Evolutionary conservation across 1,140 invertebrate species (phyloP).

Genomic region (Carposina sasakii): DNA sequence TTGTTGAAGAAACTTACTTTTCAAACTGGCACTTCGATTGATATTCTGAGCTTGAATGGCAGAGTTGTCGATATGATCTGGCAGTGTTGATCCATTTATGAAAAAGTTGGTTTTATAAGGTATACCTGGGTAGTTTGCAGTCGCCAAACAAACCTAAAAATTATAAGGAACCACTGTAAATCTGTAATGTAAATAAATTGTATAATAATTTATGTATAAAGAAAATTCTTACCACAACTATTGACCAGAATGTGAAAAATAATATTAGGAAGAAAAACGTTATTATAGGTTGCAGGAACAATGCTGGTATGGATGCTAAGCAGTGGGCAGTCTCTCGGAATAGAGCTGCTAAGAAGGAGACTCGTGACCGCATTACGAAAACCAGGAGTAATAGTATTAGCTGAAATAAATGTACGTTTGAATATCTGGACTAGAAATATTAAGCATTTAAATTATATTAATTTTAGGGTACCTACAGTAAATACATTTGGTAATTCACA

Average conservation of each 20-base stretch:
- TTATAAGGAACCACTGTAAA: not conserved
- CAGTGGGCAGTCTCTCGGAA: constrained; percentile 92
- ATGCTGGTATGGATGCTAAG: constrained; percentile 85
- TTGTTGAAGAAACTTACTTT: too few species aligned
- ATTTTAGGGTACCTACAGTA: constrained; percentile 78
- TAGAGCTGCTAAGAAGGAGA: constrained; percentile 84
- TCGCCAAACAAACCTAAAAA: constrained; percentile 74
- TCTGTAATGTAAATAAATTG: not conserved
- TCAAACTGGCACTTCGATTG: constrained; percentile 39
- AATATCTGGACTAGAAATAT: too few species aligned
- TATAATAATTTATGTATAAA: constrained; percentile 12
- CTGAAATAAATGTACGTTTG: constrained; percentile 68
- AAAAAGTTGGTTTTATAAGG: constrained; percentile 53
- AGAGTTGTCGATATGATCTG: constrained; percentile 35
- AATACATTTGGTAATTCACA: constrained; percentile 92
- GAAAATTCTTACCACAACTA: constrained; percentile 80
- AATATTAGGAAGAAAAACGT: constrained; percentile 85
- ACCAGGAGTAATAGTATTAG: constrained; percentile 86
- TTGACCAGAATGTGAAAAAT: constrained; percentile 90
- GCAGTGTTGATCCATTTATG: constrained; percentile 39
- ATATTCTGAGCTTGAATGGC: constrained; percentile 39
- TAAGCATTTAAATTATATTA: too few species aligned
- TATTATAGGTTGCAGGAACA: constrained; percentile 90
- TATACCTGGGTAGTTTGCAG: constrained; percentile 70
- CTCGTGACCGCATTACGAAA: constrained; percentile 84